Conservation (phyloP, 2,113 vertebrate species). For the Pelusios castaneus region DNA sequence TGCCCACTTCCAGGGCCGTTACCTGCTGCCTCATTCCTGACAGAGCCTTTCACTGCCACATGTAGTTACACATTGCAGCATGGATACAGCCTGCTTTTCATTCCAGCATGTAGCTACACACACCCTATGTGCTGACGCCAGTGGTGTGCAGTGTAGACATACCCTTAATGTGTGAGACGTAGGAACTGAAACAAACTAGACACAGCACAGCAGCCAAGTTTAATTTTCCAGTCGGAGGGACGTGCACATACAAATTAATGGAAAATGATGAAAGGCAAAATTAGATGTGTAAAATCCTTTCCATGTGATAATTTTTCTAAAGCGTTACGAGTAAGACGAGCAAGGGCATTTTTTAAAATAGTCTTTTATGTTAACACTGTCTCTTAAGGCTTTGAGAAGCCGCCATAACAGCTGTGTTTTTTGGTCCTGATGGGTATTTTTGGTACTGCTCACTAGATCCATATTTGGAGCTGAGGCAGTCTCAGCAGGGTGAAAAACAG, state of each 20-base stretch:
- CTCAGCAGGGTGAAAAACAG: constrained; percentile 50
- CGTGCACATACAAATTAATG: not conserved
- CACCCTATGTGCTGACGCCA: not conserved
- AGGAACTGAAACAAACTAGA: constrained; percentile 39
- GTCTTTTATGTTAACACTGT: not conserved
- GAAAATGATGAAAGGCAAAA: not conserved
- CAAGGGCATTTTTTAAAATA: not conserved
- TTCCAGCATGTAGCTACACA: not conserved
- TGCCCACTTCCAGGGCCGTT: not conserved
- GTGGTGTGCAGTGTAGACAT: not conserved
- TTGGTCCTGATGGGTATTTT: constrained; percentile 46
- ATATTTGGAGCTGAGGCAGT: constrained; percentile 59
- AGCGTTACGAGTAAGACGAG: not conserved
- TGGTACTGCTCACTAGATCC: constrained; percentile 67
- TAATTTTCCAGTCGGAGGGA: not conserved
- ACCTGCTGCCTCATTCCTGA: not conserved
- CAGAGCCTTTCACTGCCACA: not conserved
- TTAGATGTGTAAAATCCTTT: not conserved
- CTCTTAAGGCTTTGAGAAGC: constrained; percentile 36
- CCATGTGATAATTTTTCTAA: not conserved
- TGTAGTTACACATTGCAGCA: not conserved
- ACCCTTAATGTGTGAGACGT: not conserved
- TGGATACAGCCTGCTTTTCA: not conserved
- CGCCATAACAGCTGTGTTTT: constrained; percentile 21
- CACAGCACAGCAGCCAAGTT: not conserved